These are phyloP conservation scores for Sus cebifrons DNA, from an alignment of 2,797 vertebrate genomes.

Conservation along the genomic window DNA sequence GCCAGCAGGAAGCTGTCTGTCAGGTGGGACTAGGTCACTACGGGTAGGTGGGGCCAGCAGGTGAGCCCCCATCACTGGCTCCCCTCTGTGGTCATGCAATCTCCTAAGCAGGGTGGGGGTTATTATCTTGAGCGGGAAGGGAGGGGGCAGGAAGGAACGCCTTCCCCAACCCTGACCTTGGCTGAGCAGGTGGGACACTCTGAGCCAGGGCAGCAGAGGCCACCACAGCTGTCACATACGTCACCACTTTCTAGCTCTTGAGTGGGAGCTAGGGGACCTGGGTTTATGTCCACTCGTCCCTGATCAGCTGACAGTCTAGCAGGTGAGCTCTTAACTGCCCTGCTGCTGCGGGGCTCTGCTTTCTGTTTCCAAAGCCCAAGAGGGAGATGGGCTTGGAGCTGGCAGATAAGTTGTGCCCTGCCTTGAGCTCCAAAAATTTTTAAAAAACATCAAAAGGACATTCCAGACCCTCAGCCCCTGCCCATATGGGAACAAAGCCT, in stretches of 20 bases:
- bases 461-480: background rate
- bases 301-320: background rate
- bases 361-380: background rate
- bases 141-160: no score
- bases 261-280: background rate
- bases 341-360: background rate
- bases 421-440: background rate
- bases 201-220: background rate
- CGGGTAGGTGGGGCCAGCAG: no score
- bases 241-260: background rate
- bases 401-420: background rate
- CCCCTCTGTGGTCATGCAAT: no score
- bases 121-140: no score
- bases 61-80: no score
- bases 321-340: background rate
- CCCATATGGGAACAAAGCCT: background rate
- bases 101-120: no score
- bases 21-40: no score
- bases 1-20: no score
- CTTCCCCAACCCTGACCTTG: no score
- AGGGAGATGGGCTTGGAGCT: background rate
- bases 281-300: background rate
- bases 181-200: no score
- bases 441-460: background rate
- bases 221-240: background rate